A percentile compares a stretch with the other conserved stretches of the same genome.
These are phyloP conservation scores for Charina bottae DNA, from an alignment of 2,113 vertebrate species.

Conservation along the genomic window DNA sequence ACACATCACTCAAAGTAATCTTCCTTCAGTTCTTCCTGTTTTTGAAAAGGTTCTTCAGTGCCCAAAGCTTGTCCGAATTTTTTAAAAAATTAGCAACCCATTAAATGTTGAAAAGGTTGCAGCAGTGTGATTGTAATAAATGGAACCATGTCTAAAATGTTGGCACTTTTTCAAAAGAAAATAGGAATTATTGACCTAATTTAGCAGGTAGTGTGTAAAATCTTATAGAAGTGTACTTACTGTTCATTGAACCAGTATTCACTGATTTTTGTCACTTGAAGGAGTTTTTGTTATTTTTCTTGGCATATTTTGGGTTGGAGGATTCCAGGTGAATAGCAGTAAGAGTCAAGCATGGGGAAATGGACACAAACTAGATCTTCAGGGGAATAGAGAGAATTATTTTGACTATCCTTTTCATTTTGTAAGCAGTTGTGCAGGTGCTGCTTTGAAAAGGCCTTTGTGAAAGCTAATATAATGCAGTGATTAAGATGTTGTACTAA, in stretches of 20 bases:
- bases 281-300: not conserved
- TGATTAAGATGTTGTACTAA: not conserved
- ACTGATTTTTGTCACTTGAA: slow-evolving; percentile 6
- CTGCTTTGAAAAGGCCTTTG: not conserved
- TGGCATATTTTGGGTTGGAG: slow-evolving; percentile 2
- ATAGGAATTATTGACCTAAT: not conserved
- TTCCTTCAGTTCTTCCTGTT: not conserved
- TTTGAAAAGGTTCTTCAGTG: not conserved
- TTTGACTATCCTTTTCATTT: slow-evolving; percentile 9
- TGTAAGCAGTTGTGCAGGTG: not conserved
- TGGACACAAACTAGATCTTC: not conserved
- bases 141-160: not conserved
- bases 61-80: slow-evolving; percentile 14
- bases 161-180: not conserved
- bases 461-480: not conserved
- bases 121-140: not conserved
- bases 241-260: not conserved
- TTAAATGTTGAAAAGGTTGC: not conserved
- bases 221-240: not conserved
- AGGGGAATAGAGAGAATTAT: not conserved
- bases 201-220: not conserved
- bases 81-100: not conserved
- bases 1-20: not conserved
- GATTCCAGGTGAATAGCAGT: not conserved
- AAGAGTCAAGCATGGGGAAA: not conserved